Evolutionary conservation across 2,888 invertebrate species (phyloP).

Genomic region (Limnephilus lunatus): DNA sequence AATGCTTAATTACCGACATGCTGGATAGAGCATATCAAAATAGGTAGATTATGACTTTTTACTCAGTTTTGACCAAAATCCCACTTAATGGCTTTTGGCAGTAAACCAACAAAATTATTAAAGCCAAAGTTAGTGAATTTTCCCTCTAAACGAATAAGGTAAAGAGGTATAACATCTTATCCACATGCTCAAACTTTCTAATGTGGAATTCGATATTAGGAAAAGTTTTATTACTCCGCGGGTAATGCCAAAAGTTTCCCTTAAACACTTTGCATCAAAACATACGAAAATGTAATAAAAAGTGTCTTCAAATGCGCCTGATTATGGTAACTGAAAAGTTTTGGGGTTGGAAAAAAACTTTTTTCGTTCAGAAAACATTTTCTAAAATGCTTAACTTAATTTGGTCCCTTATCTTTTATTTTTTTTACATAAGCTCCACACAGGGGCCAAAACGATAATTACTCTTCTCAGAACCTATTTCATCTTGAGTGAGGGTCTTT

Average conservation of each 20-base stretch:
- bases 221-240: constrained; percentile 32
- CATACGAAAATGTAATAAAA: background rate
- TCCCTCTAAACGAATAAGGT: background rate
- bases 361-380: background rate
- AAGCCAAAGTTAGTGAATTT: no score
- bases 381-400: background rate
- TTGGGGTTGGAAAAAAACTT: background rate
- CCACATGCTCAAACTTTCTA: constrained; percentile 2
- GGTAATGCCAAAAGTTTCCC: background rate
- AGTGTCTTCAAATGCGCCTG: background rate
- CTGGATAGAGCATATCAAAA: no score
- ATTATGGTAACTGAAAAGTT: background rate
- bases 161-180: background rate
- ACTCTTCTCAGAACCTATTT: no score
- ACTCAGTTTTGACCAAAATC: no score
- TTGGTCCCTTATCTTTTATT: background rate
- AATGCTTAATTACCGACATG: no score
- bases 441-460: no score
- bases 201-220: background rate
- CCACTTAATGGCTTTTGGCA: no score
- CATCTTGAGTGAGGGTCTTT: no score
- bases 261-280: background rate
- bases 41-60: no score
- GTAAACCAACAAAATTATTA: no score
- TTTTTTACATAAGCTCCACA: no score